phyloP scores from a whole-genome alignment of 2,113 vertebrate genomes.

The Myocastor coypus region DNA sequence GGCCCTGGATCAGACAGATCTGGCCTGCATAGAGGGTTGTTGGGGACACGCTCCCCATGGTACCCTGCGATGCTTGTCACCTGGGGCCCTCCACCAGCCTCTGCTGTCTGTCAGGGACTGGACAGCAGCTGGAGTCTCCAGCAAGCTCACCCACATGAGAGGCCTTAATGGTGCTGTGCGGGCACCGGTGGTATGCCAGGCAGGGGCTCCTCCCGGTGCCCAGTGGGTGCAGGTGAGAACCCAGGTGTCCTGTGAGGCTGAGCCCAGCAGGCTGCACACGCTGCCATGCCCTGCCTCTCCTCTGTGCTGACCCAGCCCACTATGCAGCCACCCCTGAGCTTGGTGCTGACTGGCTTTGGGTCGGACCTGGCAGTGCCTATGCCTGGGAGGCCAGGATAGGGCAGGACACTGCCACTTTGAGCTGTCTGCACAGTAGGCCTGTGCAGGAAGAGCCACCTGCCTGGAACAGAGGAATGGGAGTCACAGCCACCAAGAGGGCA shows the following conservation, averaged over 20 bases:
- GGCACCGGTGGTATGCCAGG: not conserved
- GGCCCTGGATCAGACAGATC: not conserved
- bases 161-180: not conserved
- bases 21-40: not conserved
- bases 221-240: not conserved
- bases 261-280: not conserved
- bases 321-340: not conserved
- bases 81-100: not conserved
- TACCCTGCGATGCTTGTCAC: not conserved
- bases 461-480: not conserved
- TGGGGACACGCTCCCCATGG: rapidly evolving
- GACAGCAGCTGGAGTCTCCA: not conserved
- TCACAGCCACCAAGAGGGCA: not conserved
- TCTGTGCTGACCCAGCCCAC: not conserved
- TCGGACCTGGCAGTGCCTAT: not conserved
- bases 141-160: not conserved
- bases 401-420: not conserved
- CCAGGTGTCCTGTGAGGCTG: not conserved
- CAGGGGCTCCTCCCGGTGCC: not conserved
- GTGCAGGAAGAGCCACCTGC: not conserved
- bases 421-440: not conserved
- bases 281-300: not conserved
- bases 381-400: not conserved
- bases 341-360: not conserved
- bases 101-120: not conserved